Evolutionary conservation across 2,113 vertebrate species (phyloP).

Genomic region (Epinephelus fuscoguttatus): DNA sequence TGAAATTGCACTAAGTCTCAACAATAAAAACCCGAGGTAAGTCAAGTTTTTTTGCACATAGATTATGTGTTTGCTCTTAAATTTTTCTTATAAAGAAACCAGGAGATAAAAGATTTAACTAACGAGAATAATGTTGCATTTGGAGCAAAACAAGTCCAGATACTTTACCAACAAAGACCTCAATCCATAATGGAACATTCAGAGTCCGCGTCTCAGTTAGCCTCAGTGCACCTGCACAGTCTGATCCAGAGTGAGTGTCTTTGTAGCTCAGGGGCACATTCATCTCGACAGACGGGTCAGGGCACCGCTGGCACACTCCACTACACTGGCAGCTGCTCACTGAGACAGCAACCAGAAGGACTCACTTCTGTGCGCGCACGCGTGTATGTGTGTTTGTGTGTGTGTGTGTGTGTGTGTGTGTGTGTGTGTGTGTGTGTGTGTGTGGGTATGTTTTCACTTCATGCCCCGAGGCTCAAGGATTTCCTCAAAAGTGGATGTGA

Average conservation of each 20-base stretch:
- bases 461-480: slow-evolving; percentile 43
- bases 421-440: background rate
- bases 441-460: slow-evolving; percentile 47
- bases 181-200: slow-evolving; percentile 14
- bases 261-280: slow-evolving; percentile 59
- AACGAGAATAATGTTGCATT: background rate
- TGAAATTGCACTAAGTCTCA: slow-evolving; percentile 98
- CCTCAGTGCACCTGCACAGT: slow-evolving; percentile 54
- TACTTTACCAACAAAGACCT: slow-evolving; percentile 11
- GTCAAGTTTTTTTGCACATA: background rate
- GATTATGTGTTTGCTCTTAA: background rate
- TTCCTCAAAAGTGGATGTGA: slow-evolving; percentile 66
- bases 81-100: background rate
- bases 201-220: background rate
- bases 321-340: slow-evolving; percentile 57
- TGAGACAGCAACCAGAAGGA: slow-evolving; percentile 49
- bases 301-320: slow-evolving; percentile 55
- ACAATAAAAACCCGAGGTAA: slow-evolving; percentile 97
- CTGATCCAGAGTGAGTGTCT: slow-evolving; percentile 50
- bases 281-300: slow-evolving; percentile 55
- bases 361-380: background rate
- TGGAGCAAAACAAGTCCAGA: background rate
- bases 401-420: background rate
- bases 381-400: rapidly evolving
- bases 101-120: background rate